These are phyloP conservation scores for fruit fly (Drosophila melanogaster) DNA, from an alignment of 1,140 invertebrate genomes.

Conservation along the genomic window Release_6_plus_ISO1_MT NT_033779.5:6223501-6224000, in stretches of 20 bases:
- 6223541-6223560: slow-evolving; percentile 58
- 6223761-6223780: background rate
- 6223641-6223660: slow-evolving; percentile 81
- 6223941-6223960: slow-evolving; percentile 73
- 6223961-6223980: slow-evolving; percentile 19
- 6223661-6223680: slow-evolving; percentile 31
- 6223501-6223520: slow-evolving; percentile 78
- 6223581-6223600: too few species aligned
- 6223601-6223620: background rate
- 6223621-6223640: slow-evolving; percentile 63
- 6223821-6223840: too few species aligned
- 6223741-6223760: background rate
- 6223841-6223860: too few species aligned
- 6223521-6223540: slow-evolving; percentile 62
- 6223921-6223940: slow-evolving; percentile 47
- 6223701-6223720: background rate
- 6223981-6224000: slow-evolving; percentile 76
- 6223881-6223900: too few species aligned
- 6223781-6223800: slow-evolving; percentile 28
- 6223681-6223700: slow-evolving; percentile 34
- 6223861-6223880: too few species aligned
- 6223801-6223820: too few species aligned
- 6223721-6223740: background rate
- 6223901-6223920: too few species aligned
- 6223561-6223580: slow-evolving; percentile 55